phyloP scores from a whole-genome alignment of 2,797 vertebrate species.

The Cynopterus sphinx region DNA sequence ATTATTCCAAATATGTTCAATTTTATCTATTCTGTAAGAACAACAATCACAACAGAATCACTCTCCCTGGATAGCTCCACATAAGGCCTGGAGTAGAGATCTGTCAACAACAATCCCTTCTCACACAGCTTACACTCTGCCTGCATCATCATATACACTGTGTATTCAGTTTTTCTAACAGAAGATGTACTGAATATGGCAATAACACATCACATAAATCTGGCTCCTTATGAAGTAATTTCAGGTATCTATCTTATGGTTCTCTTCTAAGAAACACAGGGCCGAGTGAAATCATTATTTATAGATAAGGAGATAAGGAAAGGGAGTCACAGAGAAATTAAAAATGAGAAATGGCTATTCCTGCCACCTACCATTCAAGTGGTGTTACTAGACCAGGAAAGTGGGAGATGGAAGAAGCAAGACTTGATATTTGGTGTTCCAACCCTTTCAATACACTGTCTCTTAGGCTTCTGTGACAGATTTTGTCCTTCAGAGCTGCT shows the following conservation, averaged over 20 bases:
- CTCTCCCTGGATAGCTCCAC: neutral
- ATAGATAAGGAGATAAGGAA: neutral
- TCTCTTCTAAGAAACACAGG: neutral
- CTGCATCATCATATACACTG: neutral
- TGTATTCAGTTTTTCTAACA: neutral
- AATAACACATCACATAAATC: neutral
- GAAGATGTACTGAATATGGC: neutral
- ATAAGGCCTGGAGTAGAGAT: rapidly evolving
- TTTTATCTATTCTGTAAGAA: neutral
- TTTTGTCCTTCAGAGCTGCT: neutral
- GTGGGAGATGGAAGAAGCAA: neutral
- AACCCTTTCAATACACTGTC: neutral
- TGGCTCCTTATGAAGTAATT: neutral
- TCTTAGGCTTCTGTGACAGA: neutral
- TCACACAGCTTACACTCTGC: neutral
- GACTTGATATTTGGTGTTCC: neutral
- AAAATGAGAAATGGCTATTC: neutral
- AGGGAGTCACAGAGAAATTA: neutral
- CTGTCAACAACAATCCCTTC: too few relatives aligned
- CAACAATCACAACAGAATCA: neutral
- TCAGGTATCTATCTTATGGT: neutral
- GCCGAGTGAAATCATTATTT: neutral
- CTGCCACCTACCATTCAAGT: neutral
- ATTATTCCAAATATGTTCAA: neutral
- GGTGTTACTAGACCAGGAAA: too few relatives aligned